Percentiles rank a stretch among this genome's conserved stretches.
Conservation (phyloP, 2,888 invertebrate genomes). For the Rhagonycha fulva region DNA sequence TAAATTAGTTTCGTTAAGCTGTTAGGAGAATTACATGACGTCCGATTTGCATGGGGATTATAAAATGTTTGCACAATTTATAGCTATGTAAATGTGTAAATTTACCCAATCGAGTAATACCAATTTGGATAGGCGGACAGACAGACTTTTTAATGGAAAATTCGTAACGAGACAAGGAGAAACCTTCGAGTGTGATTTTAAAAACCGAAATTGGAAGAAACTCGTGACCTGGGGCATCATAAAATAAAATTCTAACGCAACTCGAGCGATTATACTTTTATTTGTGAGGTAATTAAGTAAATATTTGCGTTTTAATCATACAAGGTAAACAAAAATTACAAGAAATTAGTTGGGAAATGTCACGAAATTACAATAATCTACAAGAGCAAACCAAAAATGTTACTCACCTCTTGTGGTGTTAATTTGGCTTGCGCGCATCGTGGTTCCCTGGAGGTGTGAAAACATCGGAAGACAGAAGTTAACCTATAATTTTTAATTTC, state of each 20-base stretch:
- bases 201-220: neutral
- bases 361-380: neutral
- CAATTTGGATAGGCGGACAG: neutral
- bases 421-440: constrained; percentile 45
- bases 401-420: constrained; percentile 51
- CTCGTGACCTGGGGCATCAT: neutral
- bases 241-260: neutral
- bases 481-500: constrained; percentile 36
- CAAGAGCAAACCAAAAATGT: neutral
- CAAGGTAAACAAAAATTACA: neutral
- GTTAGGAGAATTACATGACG: neutral
- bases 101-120: no score
- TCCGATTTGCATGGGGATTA: neutral
- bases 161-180: neutral
- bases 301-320: neutral
- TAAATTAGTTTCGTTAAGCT: neutral
- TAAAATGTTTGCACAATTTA: neutral
- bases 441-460: constrained; percentile 43
- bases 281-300: neutral
- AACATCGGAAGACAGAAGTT: constrained; percentile 33
- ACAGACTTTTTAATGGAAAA: neutral
- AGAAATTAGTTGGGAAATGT: neutral
- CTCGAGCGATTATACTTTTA: neutral
- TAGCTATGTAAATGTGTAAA: neutral
- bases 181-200: neutral